Conservation (phyloP, 2,888 invertebrate species). For the Diploptera punctata region DNA sequence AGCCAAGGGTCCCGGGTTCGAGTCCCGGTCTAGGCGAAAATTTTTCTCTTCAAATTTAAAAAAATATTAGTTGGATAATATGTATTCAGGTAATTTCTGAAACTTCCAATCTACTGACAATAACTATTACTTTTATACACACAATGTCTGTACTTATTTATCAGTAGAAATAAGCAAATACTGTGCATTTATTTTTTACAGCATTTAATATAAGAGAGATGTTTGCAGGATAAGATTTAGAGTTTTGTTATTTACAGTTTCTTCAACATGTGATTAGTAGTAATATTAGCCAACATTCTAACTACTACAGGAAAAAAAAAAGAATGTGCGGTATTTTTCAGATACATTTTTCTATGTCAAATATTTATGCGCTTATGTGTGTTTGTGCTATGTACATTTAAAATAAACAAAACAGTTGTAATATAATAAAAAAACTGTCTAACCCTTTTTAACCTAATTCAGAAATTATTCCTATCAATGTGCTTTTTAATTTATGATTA, state of each 20-base stretch:
- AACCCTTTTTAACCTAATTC: no score
- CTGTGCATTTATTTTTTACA: slow-evolving; percentile 18
- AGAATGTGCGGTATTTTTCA: slow-evolving; percentile 31
- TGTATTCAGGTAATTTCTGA: not conserved
- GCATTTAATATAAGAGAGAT: not conserved
- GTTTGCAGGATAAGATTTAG: not conserved
- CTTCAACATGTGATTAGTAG: not conserved
- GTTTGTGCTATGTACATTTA: slow-evolving; percentile 29
- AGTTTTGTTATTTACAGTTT: not conserved
- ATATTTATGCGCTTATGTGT: slow-evolving; percentile 31
- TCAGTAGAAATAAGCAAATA: not conserved
- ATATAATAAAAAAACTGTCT: no score
- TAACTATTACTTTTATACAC: not conserved
- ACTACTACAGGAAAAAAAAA: not conserved
- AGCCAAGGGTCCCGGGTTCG: no score
- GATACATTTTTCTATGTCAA: slow-evolving; percentile 30
- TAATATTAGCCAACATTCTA: no score
- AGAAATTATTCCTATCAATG: no score
- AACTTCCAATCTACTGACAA: slow-evolving; percentile 16
- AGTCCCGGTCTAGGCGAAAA: no score
- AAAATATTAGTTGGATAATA: not conserved
- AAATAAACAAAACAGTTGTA: slow-evolving; percentile 18
- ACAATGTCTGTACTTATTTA: slow-evolving; percentile 15
- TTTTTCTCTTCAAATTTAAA: no score
- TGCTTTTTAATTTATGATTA: no score